Evolutionary conservation across 2,797 vertebrate genomes (phyloP), one percentile per base, ranked within the genome.

Genomic region (Gambusia yucatana): DNA sequence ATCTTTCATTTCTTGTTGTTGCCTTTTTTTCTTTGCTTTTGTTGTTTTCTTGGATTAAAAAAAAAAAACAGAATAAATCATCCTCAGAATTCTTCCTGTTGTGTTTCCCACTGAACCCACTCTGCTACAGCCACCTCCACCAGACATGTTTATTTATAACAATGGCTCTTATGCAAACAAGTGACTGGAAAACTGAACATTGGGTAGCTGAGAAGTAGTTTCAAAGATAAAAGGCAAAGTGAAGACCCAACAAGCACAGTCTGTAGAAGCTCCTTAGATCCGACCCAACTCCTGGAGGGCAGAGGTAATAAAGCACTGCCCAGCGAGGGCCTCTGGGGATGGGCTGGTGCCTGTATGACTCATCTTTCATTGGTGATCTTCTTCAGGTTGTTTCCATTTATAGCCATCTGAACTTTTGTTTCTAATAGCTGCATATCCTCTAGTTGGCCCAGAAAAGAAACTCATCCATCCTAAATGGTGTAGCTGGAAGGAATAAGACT

Each of bases 111-210:
- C 83, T 73, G 81, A 48, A 75, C 80, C 84, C 80, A 78, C 86
- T 82, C 63, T 74, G 73, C 78, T 85, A 76, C 63, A 77, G 80
- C 89, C 91, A 93, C 90, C 90, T 93, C 88, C 90, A 92, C 77
- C 88, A 90, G 85, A 92, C 87, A 92, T 92, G 91, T 94, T 94
- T 94, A 95, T 95, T 95, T 95, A 92, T 94, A 95, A 91, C 83
- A 79, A 72, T 77, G 84, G 84, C 85, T 95, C 83, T 91, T 93
- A 86, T 92, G 91, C 85, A 90, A 89, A 93, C 90, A 93, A 91
- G 85, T 81, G 79, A 86, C 86, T 88, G 91, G 88, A 63, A 25
- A 85, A 87, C 82, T 82, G 80, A 87, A 87, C 83, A 85, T 84
- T 70, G 85, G 91, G 86, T 80, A 85, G 84, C 63, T 84, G 78